phyloP scores from a whole-genome alignment of 2,888 invertebrate genomes.

The Meteorus colon region DNA sequence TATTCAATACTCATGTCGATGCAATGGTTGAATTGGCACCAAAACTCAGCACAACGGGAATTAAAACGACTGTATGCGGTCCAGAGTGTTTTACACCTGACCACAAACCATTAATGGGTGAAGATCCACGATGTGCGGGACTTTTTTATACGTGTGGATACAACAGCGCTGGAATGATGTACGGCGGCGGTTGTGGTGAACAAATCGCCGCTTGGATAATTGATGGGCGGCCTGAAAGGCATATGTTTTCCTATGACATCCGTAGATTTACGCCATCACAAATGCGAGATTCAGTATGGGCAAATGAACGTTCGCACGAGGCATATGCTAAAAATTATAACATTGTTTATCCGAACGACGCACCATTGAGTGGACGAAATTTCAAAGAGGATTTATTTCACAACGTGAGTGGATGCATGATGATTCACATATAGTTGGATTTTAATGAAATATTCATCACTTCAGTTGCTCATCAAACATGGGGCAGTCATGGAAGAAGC shows the following conservation, averaged over 20 bases:
- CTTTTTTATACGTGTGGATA: conserved; percentile 91
- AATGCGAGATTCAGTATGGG: conserved; percentile 83
- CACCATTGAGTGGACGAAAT: conserved; percentile 86
- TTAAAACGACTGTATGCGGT: conserved; percentile 91
- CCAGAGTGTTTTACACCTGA: conserved; percentile 95
- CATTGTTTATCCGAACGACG: conserved; percentile 88
- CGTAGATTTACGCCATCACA: conserved; percentile 87
- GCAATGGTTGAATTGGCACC: conserved; percentile 85
- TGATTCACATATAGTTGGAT: conserved; percentile 14
- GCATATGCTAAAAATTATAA: conserved; percentile 91
- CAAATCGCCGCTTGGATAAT: conserved; percentile 91
- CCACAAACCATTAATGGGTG: conserved; percentile 89
- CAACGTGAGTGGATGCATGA: conserved; percentile 72
- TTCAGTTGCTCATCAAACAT: conserved; percentile 79
- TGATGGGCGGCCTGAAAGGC: conserved; percentile 86
- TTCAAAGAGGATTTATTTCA: conserved; percentile 81
- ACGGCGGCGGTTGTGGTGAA: conserved; percentile 90
- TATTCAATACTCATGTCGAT: conserved; percentile 85
- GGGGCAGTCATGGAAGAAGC: conserved; percentile 93
- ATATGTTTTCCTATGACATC: conserved; percentile 91
- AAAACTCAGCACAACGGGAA: conserved; percentile 82
- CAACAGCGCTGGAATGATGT: conserved; percentile 94
- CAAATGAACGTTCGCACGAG: conserved; percentile 88
- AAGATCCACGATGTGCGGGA: conserved; percentile 76
- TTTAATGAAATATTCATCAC: conserved; percentile 20